Percentiles rank a stretch among this genome's conserved stretches.
phyloP scores from a whole-genome alignment of 2,797 vertebrate genomes.

The Ispidina lecontei region DNA sequence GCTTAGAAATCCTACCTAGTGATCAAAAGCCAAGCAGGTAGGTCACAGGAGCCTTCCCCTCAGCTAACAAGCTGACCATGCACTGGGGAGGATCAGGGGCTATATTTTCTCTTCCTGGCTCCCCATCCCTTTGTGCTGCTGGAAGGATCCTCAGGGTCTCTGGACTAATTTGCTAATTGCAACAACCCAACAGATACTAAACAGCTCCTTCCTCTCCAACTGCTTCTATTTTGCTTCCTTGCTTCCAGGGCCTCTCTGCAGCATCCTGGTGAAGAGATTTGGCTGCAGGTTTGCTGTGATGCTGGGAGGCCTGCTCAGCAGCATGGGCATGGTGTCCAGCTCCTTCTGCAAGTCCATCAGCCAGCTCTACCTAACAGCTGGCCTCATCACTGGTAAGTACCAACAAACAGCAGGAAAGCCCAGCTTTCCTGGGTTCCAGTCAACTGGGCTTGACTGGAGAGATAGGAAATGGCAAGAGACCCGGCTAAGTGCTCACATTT shows the following conservation, averaged over 20 bases:
- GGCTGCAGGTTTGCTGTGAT: conserved; percentile 89
- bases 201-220: not conserved
- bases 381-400: conserved; percentile 88
- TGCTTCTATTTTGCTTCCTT: not conserved
- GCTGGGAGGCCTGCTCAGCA: conserved; percentile 89
- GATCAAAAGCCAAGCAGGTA: not conserved
- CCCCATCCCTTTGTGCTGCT: not conserved
- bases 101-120: not conserved
- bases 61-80: not conserved
- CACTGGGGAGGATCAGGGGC: not conserved
- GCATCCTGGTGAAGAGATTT: conserved; percentile 86
- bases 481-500: accelerated
- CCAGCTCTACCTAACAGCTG: conserved; percentile 89
- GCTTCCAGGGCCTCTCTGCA: conserved; percentile 89
- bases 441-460: not conserved
- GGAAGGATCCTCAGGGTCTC: not conserved
- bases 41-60: not conserved
- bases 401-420: not conserved
- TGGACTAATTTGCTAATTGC: not conserved
- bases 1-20: not conserved
- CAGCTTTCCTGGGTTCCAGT: not conserved
- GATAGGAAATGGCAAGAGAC: not conserved
- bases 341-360: conserved; percentile 86
- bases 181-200: not conserved
- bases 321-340: conserved; percentile 89